Percentiles rank a stretch among this genome's conserved stretches.
These are phyloP conservation scores for Muricea muricata DNA, from an alignment of 92 coral and sea anemone genomes.

Conservation along the genomic window DNA sequence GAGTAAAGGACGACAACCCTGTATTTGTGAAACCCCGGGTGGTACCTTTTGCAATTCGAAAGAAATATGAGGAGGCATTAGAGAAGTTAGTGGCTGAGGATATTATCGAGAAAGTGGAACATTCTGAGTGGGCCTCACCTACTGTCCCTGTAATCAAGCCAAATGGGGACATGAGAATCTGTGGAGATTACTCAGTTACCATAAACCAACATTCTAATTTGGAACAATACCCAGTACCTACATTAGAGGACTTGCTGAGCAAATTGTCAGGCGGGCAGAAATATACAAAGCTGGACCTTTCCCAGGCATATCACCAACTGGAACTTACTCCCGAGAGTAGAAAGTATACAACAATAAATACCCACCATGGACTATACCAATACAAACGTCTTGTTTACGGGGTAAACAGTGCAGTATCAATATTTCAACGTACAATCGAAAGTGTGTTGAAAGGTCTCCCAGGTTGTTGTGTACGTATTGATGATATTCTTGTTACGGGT, in stretches of 20 bases:
- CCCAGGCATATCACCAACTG: slow-evolving; percentile 71
- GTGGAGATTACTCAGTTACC: slow-evolving; percentile 56
- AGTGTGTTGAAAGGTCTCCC: slow-evolving; percentile 2
- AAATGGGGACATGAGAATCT: slow-evolving; percentile 49
- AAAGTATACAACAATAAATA: slow-evolving; percentile 62
- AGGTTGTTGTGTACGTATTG: background rate
- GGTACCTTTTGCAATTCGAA: slow-evolving; percentile 65
- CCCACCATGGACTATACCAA: slow-evolving; percentile 47
- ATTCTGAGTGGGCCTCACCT: slow-evolving; percentile 64
- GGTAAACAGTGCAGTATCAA: slow-evolving; percentile 22
- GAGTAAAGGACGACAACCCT: slow-evolving; percentile 23
- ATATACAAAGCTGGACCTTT: slow-evolving; percentile 65
- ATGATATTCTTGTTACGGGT: slow-evolving; percentile 32
- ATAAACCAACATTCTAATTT: slow-evolving; percentile 50
- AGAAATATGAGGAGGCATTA: slow-evolving; percentile 46
- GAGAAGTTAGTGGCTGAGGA: slow-evolving; percentile 1
- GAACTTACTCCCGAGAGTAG: slow-evolving; percentile 54
- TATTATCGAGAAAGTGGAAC: slow-evolving; percentile 63
- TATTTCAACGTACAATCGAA: slow-evolving; percentile 9
- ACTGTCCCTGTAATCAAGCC: slow-evolving; percentile 62
- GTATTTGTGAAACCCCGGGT: slow-evolving; percentile 48
- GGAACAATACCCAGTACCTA: slow-evolving; percentile 63
- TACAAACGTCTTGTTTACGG: slow-evolving; percentile 50
- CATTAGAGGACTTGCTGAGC: slow-evolving; percentile 51
- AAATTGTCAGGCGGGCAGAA: too few species aligned